Percentiles rank a stretch among this genome's conserved stretches.
Conservation (phyloP, 2,797 vertebrate species). For the Melanotaenia parkinsoni region DNA sequence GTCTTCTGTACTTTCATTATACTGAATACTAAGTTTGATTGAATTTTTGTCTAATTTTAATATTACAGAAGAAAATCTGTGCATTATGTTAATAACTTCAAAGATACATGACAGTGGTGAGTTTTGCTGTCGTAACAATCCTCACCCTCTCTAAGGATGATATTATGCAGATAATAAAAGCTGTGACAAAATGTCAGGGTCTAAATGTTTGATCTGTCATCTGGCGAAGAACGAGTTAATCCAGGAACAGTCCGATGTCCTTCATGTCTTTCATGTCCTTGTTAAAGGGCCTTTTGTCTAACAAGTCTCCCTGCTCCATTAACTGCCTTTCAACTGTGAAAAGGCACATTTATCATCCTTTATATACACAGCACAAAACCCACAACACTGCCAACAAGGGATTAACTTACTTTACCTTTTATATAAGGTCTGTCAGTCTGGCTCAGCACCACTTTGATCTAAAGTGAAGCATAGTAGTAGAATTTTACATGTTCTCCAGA, state of each 20-base stretch:
- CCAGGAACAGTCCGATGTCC: slow-evolving; percentile 56
- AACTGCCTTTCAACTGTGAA: slow-evolving; percentile 75
- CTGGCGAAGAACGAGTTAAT: slow-evolving; percentile 59
- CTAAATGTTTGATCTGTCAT: slow-evolving; percentile 46
- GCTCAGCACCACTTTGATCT: slow-evolving; percentile 8
- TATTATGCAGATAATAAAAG: slow-evolving; percentile 28
- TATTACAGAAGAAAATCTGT: background rate
- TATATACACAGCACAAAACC: slow-evolving; percentile 47
- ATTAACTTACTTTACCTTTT: slow-evolving; percentile 39
- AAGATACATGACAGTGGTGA: background rate
- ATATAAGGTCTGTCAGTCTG: slow-evolving; percentile 21
- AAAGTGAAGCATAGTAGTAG: slow-evolving; percentile 4
- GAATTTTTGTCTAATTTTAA: background rate
- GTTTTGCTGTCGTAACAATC: slow-evolving; percentile 15
- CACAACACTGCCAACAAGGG: slow-evolving; percentile 34
- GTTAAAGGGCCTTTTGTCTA: slow-evolving; percentile 68
- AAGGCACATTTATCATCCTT: slow-evolving; percentile 75
- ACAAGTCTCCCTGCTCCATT: slow-evolving; percentile 72
- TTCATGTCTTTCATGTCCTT: slow-evolving; percentile 68
- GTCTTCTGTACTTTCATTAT: too few relatives aligned
- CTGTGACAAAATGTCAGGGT: slow-evolving; percentile 1
- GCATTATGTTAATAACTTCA: slow-evolving; percentile 5
- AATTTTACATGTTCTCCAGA: background rate
- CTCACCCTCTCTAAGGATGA: slow-evolving; percentile 3
- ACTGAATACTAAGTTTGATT: too few relatives aligned